Evolutionary conservation across 2,797 vertebrate genomes (phyloP).

Genomic region (Catharus ustulatus): DNA sequence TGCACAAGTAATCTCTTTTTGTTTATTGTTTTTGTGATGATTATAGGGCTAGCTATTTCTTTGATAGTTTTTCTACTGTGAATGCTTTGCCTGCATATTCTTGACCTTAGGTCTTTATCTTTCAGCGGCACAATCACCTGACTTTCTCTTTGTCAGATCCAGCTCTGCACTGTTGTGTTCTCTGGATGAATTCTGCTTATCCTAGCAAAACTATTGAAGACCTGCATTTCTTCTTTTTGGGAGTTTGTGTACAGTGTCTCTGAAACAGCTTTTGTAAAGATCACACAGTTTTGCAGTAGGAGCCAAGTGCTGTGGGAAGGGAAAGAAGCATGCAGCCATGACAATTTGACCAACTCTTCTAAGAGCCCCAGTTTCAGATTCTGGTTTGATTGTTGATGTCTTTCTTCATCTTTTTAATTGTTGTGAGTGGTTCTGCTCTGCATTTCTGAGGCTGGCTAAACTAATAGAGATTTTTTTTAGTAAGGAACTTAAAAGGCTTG

Average conservation of each 20-base stretch:
- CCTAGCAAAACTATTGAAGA: background rate
- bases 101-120: background rate
- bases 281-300: background rate
- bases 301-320: background rate
- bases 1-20: background rate
- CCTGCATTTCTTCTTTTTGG: background rate
- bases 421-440: background rate
- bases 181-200: background rate
- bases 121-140: background rate
- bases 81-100: background rate
- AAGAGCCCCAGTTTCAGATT: background rate
- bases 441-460: background rate
- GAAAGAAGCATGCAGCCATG: background rate
- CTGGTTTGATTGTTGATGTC: background rate
- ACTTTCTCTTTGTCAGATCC: background rate
- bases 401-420: background rate
- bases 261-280: background rate
- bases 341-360: background rate
- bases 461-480: background rate
- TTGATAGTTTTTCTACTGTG: background rate
- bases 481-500: background rate
- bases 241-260: background rate
- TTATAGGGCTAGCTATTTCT: background rate
- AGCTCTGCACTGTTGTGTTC: background rate
- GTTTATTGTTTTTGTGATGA: background rate